phyloP scores from a whole-genome alignment of 2,113 vertebrate genomes.

The Benitochromis conjunctus region DNA sequence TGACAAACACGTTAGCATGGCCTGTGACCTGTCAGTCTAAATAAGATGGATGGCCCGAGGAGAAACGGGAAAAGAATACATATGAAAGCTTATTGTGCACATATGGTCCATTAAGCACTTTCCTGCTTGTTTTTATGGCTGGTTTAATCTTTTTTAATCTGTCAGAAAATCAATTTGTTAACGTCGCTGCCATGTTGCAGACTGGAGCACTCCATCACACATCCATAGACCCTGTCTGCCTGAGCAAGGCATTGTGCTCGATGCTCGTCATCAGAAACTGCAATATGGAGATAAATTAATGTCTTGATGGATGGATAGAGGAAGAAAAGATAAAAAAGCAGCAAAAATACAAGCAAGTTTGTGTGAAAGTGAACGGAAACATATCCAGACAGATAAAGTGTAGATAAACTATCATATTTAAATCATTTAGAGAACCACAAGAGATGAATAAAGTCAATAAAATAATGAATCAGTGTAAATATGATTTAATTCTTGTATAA shows the following conservation, averaged over 20 bases:
- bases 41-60: constrained; percentile 64
- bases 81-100: constrained; percentile 72
- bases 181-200: constrained; percentile 72
- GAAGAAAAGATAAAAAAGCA: neutral
- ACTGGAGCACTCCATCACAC: constrained; percentile 72
- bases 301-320: constrained; percentile 40
- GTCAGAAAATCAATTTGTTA: constrained; percentile 79
- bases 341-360: constrained; percentile 11
- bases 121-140: constrained; percentile 75
- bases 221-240: constrained; percentile 53
- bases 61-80: constrained; percentile 68
- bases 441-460: neutral
- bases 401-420: neutral
- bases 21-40: constrained; percentile 56
- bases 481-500: neutral
- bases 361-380: constrained; percentile 26
- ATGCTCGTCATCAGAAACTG: constrained; percentile 59
- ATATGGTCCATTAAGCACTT: constrained; percentile 76
- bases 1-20: constrained; percentile 46
- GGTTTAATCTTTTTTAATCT: constrained; percentile 79
- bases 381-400: neutral
- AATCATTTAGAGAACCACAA: neutral
- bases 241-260: constrained; percentile 48
- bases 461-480: neutral
- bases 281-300: constrained; percentile 53